Evolutionary conservation across 1,140 invertebrate species (phyloP).

Genomic region (Macrobrachium nipponense): DNA sequence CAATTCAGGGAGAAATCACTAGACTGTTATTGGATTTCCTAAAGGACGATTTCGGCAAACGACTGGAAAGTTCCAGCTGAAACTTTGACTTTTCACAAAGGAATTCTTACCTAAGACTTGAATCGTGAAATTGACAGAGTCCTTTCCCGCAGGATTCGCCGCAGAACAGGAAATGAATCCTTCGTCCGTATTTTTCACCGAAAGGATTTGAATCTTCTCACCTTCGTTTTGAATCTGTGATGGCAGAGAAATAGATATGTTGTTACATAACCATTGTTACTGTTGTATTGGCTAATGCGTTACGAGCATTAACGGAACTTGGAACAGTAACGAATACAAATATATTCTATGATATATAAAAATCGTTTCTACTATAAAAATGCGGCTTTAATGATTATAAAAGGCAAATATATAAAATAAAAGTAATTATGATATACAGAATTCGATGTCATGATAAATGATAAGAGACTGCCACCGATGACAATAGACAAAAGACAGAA

Average conservation of each 20-base stretch:
- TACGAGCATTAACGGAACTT: too few species aligned
- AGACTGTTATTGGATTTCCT: not conserved
- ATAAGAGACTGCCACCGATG: too few species aligned
- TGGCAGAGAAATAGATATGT: not conserved
- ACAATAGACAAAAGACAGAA: too few species aligned
- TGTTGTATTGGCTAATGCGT: too few species aligned
- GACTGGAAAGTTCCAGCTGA: not conserved
- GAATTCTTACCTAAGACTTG: constrained; percentile 29
- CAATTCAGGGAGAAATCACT: not conserved
- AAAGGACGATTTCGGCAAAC: not conserved
- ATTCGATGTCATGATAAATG: too few species aligned
- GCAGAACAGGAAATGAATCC: constrained; percentile 35
- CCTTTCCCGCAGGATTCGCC: constrained; percentile 32
- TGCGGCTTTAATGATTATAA: too few species aligned
- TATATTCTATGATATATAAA: too few species aligned
- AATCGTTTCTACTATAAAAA: too few species aligned
- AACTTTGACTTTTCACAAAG: not conserved
- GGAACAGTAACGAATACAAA: too few species aligned
- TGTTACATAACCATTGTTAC: not conserved
- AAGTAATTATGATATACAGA: too few species aligned
- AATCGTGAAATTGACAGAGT: constrained; percentile 41
- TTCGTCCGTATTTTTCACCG: constrained; percentile 21
- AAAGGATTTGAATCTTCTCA: not conserved
- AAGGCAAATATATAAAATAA: too few species aligned
- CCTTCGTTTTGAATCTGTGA: constrained; percentile 35